Conservation (phyloP, 2,113 vertebrate genomes). For the Indri indri region DNA sequence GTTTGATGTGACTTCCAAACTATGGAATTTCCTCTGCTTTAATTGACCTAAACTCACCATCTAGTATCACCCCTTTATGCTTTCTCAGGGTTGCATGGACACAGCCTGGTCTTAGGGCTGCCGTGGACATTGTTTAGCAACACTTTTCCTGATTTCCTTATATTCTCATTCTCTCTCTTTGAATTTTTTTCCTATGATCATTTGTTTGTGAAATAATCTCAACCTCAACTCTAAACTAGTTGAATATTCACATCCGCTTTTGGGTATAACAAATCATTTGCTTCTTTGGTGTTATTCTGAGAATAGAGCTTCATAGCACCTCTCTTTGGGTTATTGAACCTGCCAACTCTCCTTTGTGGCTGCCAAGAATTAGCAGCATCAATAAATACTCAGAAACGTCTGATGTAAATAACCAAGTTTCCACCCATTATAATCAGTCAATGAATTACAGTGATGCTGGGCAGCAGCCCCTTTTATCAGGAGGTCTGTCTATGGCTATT, state of each 20-base stretch:
- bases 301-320: background rate
- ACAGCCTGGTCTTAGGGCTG: background rate
- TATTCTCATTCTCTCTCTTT: background rate
- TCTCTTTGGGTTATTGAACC: conserved; percentile 53
- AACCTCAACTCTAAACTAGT: background rate
- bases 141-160: background rate
- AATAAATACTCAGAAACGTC: conserved; percentile 63
- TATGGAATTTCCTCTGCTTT: background rate
- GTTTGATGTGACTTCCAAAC: background rate
- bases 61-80: background rate
- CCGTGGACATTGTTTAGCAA: background rate
- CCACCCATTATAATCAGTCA: conserved; percentile 58
- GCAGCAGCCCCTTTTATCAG: background rate
- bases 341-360: conserved; percentile 58
- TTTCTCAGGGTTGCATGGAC: background rate
- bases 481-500: background rate
- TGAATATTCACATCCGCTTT: conserved; percentile 61
- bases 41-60: background rate
- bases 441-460: conserved; percentile 40
- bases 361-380: conserved; percentile 74
- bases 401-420: conserved; percentile 60
- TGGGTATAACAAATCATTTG: conserved; percentile 64
- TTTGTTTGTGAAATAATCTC: conserved; percentile 57
- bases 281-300: conserved; percentile 45
- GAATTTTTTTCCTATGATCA: background rate